These are phyloP conservation scores for Etia nguti DNA, from an alignment of 2,113 vertebrate genomes.

Conservation along the genomic window DNA sequence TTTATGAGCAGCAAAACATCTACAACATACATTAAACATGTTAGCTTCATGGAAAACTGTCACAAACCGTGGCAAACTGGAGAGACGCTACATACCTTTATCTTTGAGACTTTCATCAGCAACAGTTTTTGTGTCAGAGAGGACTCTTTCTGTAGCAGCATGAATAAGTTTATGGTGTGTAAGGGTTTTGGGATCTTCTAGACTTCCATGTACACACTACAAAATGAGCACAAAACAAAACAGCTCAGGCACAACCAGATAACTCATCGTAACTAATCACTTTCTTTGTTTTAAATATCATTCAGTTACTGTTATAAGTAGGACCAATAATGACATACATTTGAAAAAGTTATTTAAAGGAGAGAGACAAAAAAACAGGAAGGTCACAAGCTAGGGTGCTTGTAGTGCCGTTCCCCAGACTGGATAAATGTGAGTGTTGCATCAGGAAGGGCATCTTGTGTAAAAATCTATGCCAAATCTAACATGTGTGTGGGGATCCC, in stretches of 20 bases:
- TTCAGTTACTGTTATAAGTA: background rate
- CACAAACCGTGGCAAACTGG: background rate
- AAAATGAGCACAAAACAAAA: background rate
- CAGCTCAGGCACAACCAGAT: background rate
- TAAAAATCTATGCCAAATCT: background rate
- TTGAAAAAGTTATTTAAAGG: background rate
- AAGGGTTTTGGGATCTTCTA: conserved; percentile 93
- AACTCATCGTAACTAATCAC: background rate
- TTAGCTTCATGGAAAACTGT: background rate
- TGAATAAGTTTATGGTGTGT: conserved; percentile 94
- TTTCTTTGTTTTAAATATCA: background rate
- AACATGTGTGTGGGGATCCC: background rate
- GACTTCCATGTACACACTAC: conserved; percentile 84
- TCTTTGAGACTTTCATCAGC: conserved; percentile 92
- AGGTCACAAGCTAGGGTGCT: background rate
- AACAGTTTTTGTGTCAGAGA: conserved; percentile 86
- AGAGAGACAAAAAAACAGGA: background rate
- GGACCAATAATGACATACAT: background rate
- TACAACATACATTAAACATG: conserved; percentile 36
- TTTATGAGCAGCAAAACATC: conserved; percentile 88
- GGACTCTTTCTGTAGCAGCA: conserved; percentile 86
- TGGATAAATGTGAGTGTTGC: background rate
- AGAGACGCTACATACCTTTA: conserved; percentile 72
- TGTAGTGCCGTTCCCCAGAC: background rate
- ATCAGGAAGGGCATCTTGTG: background rate